Base-by-base conservation (phyloP, 2,888 invertebrate species). In the Xestia xanthographa region DNA sequence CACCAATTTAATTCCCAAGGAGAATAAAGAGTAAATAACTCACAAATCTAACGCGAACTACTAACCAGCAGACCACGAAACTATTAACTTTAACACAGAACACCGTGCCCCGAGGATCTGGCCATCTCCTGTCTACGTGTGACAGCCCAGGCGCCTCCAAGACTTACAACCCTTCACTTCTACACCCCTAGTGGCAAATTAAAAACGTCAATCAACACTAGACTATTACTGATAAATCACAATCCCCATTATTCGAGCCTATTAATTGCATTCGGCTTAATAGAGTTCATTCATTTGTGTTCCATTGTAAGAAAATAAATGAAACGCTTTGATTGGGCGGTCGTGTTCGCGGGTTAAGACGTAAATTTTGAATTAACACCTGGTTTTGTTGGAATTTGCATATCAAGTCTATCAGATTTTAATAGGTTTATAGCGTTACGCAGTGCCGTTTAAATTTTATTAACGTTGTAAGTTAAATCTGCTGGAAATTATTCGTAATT, bases 131-230 rank as follows among this genome's bases (percentile, higher is more conserved):
- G 92, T 92, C 92, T 88, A 83, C 82, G 75, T 81, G 82, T 91
- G 92, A 91, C 92, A 88, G 87, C 78, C 82, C 76, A 89, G 90
- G 90, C 89, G 91, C 92, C 90, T 90, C 80, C 65, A 79, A 89
- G 84, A 80, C 87, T 86, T 89, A 50, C 85, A 84, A 86, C 81
- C 87, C 81, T 85, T 88, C 90, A 89, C 85, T 67, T 73, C 83
- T 83, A 86, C 86, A 81, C 89, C 89, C 88, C 88, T 87, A 82
- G 88, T 87, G 86, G 91, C 81, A 92, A 93, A 94, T 95, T 95
- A 95, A 95, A 96, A 95, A 94, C 94, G 95, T 95, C 95, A 95
- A 95, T 96, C 96, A 95, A 90, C 89, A 88, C 91, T 91, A 92
- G 92, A 71, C 93, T 94, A 93, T 93, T 92, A 93, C 94, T 94